phyloP scores from a whole-genome alignment of 2,888 invertebrate species.

The Anorthoa munda region DNA sequence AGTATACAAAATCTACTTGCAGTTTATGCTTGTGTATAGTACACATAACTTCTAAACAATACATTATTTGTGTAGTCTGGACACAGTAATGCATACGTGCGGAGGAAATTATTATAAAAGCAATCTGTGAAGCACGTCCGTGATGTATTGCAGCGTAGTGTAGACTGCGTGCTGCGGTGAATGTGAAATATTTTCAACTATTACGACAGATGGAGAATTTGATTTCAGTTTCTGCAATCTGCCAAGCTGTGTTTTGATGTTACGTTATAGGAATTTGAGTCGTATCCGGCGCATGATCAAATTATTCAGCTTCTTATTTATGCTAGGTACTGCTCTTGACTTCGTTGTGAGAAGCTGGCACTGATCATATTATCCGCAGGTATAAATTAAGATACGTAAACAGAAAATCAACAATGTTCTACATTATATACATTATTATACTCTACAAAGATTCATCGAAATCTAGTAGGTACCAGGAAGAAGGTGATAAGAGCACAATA shows the following conservation, averaged over 20 bases:
- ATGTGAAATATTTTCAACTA: constrained; percentile 32
- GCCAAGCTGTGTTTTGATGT: background rate
- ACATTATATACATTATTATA: too few relatives aligned
- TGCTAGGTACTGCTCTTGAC: background rate
- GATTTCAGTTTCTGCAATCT: constrained; percentile 3
- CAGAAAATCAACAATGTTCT: too few relatives aligned
- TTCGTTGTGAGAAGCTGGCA: background rate
- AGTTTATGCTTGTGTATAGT: too few relatives aligned
- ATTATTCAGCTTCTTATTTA: constrained; percentile 2
- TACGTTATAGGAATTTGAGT: constrained; percentile 15
- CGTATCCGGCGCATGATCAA: background rate
- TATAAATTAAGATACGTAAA: background rate
- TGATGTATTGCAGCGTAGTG: constrained; percentile 30
- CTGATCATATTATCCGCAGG: background rate
- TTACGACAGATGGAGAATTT: constrained; percentile 27
- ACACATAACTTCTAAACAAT: constrained; percentile 15
- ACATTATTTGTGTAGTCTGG: background rate
- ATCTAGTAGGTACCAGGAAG: background rate
- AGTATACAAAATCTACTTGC: too few relatives aligned
- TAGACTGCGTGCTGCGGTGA: constrained; percentile 2
- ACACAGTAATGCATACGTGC: background rate
- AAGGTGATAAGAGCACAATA: background rate
- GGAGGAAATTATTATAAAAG: background rate
- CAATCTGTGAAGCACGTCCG: constrained; percentile 7
- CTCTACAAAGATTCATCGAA: background rate